phyloP scores from a whole-genome alignment of 2,888 invertebrate species.

The Drosophila aldrichi region DNA sequence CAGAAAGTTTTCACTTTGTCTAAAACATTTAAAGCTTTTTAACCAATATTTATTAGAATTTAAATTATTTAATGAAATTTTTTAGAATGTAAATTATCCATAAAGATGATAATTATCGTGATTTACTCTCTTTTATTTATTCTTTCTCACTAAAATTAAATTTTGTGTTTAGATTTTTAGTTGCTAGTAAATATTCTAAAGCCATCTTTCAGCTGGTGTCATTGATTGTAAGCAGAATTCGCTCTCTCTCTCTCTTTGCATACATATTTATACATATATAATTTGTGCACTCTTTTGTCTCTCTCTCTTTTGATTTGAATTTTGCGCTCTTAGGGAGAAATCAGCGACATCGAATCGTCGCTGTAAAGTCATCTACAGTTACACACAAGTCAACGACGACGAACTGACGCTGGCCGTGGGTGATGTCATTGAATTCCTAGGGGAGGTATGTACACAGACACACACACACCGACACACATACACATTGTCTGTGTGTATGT shows the following conservation, averaged over 20 bases:
- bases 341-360: slow-evolving; percentile 87
- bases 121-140: not conserved
- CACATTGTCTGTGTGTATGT: not conserved
- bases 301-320: slow-evolving; percentile 28
- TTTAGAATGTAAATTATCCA: too few species aligned
- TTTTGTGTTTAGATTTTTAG: not conserved
- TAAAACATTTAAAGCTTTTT: not conserved
- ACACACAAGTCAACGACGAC: slow-evolving; percentile 96
- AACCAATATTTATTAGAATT: not conserved
- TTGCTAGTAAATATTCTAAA: not conserved
- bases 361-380: slow-evolving; percentile 95
- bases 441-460: slow-evolving; percentile 88
- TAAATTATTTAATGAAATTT: too few species aligned
- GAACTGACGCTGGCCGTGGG: slow-evolving; percentile 95
- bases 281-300: slow-evolving; percentile 38
- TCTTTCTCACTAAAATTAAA: not conserved
- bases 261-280: slow-evolving; percentile 23
- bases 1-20: not conserved
- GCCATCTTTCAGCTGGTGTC: slow-evolving; percentile 25
- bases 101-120: too few species aligned
- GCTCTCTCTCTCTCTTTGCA: slow-evolving; percentile 11
- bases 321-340: slow-evolving; percentile 82
- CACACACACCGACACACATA: slow-evolving; percentile 1
- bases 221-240: slow-evolving; percentile 10
- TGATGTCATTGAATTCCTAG: slow-evolving; percentile 95